phyloP scores from a whole-genome alignment of 2,113 vertebrate genomes.

The Oceanites oceanicus region DNA sequence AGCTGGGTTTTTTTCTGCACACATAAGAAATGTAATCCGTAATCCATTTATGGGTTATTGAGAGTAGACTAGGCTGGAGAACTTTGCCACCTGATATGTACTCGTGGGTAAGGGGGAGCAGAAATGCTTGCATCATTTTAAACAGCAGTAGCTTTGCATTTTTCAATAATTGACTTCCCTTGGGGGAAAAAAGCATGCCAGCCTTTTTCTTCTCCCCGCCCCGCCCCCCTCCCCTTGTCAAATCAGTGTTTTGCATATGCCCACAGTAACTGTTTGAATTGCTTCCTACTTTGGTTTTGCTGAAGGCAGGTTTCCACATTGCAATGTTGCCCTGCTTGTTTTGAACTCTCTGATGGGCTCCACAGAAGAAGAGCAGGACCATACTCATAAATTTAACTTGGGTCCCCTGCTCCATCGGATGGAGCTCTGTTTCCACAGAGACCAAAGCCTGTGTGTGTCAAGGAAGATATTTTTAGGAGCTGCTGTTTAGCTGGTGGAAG shows the following conservation, averaged over 20 bases:
- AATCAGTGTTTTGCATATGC: background rate
- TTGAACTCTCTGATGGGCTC: background rate
- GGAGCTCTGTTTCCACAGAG: slow-evolving; percentile 47
- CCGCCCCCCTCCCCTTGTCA: background rate
- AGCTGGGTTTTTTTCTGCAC: background rate
- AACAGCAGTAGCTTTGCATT: background rate
- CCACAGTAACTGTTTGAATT: background rate
- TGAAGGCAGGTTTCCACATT: background rate
- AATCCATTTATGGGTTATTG: background rate
- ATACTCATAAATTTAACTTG: background rate
- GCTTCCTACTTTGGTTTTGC: background rate
- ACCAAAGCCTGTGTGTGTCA: slow-evolving; percentile 9
- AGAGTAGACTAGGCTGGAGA: background rate
- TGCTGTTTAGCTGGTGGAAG: slow-evolving; percentile 23
- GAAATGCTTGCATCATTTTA: background rate
- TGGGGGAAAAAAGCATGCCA: background rate
- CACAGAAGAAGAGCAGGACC: background rate
- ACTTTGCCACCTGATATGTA: background rate
- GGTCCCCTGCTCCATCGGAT: background rate
- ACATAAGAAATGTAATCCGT: background rate
- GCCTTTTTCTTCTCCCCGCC: background rate
- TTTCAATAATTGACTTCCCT: background rate
- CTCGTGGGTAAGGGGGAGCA: background rate
- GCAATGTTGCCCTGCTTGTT: background rate
- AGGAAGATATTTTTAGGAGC: slow-evolving; percentile 56